Base-by-base conservation (phyloP, 2,888 invertebrate species). In the Oligia strigilis region DNA sequence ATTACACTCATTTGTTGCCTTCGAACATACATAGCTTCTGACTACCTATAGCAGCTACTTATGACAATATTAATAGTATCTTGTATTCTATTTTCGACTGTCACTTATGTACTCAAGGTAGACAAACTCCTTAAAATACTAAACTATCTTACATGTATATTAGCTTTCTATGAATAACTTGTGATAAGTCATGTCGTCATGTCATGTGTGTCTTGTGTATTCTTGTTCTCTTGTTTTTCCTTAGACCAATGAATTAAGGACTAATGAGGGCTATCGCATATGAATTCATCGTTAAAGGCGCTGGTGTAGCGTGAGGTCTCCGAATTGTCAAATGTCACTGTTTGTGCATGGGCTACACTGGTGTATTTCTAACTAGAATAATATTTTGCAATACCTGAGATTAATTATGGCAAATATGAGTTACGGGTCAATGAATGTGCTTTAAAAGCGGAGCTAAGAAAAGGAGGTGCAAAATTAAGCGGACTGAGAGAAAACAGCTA, bases 1-100 rank as follows among this genome's bases (percentile, higher is more conserved):
- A 86, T 75, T 72, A 86, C 65, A 74, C 60, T 69, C 14, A 69
- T 86, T 79, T 62, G 66, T 55, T 55, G 29, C 46, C 58, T 83
- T 85, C 69, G 75, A 73, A 36, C 46, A 2, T 64, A 72, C 69
- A 58, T n/a, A 23, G 66, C 43, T 23, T 23, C 66, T 62, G n/a
- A 43, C 40, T 13, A 19, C 19, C 13, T 76, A 29, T 49, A 29
- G 1, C 11, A 14, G 5, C n/a, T 52, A 52, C 11, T 29, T 40
- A 58, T 72, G 55, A 72, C 9, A 36, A 23, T 65, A 58, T 66
- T 17, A 82, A 4, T 60, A 75, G 60, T 36, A 72, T 46, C 14
- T 70, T 13, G 46, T 55, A 62, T 82, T 69, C 4, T n/a, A 29
- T 71, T 55, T 46, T 43, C 19, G 14, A 72, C 52, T 52, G 11